These are phyloP conservation scores for Lepisosteus osseus DNA, from an alignment of 2,113 vertebrate genomes.

Conservation along the genomic window DNA sequence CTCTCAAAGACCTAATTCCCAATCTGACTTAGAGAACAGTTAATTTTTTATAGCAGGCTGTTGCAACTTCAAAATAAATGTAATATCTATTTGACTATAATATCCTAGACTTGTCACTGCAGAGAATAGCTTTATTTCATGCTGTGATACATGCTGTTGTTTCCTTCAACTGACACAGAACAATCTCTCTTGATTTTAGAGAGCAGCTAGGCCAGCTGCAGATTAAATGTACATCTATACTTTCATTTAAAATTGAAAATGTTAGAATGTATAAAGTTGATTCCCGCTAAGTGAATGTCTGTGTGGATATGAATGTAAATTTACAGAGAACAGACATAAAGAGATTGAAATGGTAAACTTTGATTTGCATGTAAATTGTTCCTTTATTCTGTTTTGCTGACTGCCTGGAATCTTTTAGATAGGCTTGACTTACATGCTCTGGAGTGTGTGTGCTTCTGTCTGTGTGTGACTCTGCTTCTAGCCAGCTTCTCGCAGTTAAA, in stretches of 20 bases:
- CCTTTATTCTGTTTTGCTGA: conserved; percentile 42
- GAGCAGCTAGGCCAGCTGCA: conserved; percentile 46
- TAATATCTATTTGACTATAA: conserved; percentile 62
- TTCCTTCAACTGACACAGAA: conserved; percentile 56
- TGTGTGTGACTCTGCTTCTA: no score
- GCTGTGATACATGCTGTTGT: conserved; percentile 65
- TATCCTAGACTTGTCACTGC: conserved; percentile 61
- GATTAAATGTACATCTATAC: conserved; percentile 58
- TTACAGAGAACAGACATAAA: conserved; percentile 49
- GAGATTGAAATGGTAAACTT: conserved; percentile 65
- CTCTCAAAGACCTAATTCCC: conserved; percentile 62
- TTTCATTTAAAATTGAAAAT: conserved; percentile 54
- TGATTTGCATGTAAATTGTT: conserved; percentile 76
- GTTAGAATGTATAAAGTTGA: conserved; percentile 52
- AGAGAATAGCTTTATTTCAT: conserved; percentile 66
- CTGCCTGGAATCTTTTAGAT: conserved; percentile 41
- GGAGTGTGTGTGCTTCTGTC: conserved; percentile 26
- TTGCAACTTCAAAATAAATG: conserved; percentile 55
- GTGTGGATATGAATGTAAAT: conserved; percentile 63
- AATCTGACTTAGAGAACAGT: conserved; percentile 56
- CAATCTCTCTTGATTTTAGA: conserved; percentile 23
- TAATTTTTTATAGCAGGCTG: conserved; percentile 61
- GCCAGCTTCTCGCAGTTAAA: no score
- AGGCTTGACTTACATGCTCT: conserved; percentile 8
- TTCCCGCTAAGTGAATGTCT: conserved; percentile 56